These are phyloP conservation scores for Hydriomena furcata DNA, from an alignment of 2,888 invertebrate species.

Conservation along the genomic window DNA sequence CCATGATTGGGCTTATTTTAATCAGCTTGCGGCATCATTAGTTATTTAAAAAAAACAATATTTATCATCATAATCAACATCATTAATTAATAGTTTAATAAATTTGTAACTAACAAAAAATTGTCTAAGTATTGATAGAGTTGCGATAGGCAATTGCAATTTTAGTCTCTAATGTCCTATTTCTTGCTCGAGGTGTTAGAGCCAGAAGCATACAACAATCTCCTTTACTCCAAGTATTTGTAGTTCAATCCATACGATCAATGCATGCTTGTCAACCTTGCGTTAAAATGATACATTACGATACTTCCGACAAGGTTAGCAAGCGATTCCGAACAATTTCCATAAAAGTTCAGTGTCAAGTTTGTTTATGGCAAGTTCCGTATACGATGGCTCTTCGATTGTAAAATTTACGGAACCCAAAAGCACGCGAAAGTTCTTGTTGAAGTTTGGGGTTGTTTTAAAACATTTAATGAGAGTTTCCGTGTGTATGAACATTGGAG, in stretches of 20 bases:
- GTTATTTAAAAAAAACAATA: too few species aligned
- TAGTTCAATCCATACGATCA: conserved; percentile 6
- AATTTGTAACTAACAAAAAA: too few species aligned
- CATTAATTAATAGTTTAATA: too few species aligned
- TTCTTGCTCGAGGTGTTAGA: too few species aligned
- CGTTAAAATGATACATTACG: conserved; percentile 24
- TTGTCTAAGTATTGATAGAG: too few species aligned
- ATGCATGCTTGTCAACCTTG: conserved; percentile 17
- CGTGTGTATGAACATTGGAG: too few species aligned
- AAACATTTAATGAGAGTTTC: background rate
- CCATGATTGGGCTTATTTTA: too few species aligned
- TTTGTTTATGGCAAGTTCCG: conserved; percentile 26
- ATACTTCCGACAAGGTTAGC: conserved; percentile 25
- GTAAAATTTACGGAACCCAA: conserved; percentile 12
- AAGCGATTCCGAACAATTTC: conserved; percentile 17
- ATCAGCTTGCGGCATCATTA: too few species aligned
- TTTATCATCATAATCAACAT: too few species aligned
- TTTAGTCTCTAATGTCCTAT: background rate
- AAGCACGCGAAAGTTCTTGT: conserved; percentile 3
- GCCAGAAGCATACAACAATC: too few species aligned
- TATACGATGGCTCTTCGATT: conserved; percentile 13
- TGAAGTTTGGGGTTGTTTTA: background rate
- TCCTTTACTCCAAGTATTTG: too few species aligned
- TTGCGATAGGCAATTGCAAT: too few species aligned
- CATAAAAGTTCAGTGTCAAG: conserved; percentile 32